These are phyloP conservation scores for Indicator indicator DNA, from an alignment of 2,113 vertebrate species.

Conservation along the genomic window DNA sequence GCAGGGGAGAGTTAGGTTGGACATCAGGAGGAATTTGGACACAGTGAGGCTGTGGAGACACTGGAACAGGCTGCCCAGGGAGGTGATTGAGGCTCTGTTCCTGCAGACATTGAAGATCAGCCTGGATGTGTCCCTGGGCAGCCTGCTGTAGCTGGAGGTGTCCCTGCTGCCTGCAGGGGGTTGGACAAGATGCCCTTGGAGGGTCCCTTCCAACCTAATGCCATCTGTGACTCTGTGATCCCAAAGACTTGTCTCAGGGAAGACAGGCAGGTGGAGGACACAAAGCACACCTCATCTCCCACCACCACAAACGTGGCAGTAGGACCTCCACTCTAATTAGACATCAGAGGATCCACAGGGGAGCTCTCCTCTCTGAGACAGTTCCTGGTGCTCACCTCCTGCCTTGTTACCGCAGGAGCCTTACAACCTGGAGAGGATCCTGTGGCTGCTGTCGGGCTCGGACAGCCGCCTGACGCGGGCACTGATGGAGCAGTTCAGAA, in stretches of 20 bases:
- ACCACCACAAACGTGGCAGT: accelerated
- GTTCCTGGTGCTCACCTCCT: not conserved
- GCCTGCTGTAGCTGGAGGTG: too few relatives aligned
- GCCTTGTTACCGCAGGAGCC: conserved; percentile 80
- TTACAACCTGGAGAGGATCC: conserved; percentile 93
- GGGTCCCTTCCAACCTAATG: too few relatives aligned
- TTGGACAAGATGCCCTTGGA: too few relatives aligned
- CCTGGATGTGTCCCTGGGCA: too few relatives aligned
- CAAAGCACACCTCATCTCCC: not conserved
- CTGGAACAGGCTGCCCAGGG: too few relatives aligned
- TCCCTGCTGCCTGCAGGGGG: too few relatives aligned
- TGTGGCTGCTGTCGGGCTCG: conserved; percentile 85
- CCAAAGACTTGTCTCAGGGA: not conserved
- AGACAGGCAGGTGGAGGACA: not conserved
- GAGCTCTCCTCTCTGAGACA: not conserved
- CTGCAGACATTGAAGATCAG: too few relatives aligned
- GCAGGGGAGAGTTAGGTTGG: too few relatives aligned
- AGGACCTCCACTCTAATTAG: not conserved
- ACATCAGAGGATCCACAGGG: not conserved
- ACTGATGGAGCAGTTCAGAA: conserved; percentile 88
- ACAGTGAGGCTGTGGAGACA: too few relatives aligned
- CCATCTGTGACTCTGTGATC: not conserved
- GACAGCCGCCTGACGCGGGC: conserved; percentile 73
- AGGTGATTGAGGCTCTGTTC: too few relatives aligned
- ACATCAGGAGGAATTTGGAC: too few relatives aligned